phyloP scores from a whole-genome alignment of 2,797 vertebrate genomes.

The Cottoperca gobio region DNA sequence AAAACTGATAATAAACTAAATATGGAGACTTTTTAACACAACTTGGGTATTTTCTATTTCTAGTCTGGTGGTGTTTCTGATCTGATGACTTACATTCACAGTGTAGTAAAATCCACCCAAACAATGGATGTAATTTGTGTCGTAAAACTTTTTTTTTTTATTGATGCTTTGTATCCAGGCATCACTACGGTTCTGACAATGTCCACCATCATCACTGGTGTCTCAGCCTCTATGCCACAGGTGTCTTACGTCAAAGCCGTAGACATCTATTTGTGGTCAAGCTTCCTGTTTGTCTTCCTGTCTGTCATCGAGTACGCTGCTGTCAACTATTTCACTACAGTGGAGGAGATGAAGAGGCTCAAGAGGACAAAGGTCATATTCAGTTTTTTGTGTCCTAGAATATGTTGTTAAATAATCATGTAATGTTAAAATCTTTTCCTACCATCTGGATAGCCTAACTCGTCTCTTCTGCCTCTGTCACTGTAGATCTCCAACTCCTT shows the following conservation, averaged over 20 bases:
- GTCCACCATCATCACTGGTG: constrained; percentile 93
- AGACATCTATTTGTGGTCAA: constrained; percentile 93
- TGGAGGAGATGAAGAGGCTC: constrained; percentile 89
- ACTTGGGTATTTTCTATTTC: background rate
- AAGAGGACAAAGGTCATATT: constrained; percentile 86
- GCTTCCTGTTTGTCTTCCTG: constrained; percentile 94
- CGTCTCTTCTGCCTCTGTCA: constrained; percentile 49
- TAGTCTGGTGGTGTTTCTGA: background rate
- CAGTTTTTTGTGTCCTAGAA: background rate
- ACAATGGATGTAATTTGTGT: background rate
- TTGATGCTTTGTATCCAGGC: constrained; percentile 76
- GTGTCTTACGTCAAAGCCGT: constrained; percentile 95
- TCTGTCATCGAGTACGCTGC: constrained; percentile 93
- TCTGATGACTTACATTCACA: background rate
- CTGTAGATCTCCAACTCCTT: constrained; percentile 86
- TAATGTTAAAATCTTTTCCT: constrained; percentile 16
- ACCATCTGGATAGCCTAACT: constrained; percentile 26
- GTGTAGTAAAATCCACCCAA: background rate
- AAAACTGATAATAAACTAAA: background rate
- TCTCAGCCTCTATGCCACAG: constrained; percentile 93
- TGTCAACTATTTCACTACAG: constrained; percentile 93
- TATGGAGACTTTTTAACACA: background rate
- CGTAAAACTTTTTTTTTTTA: constrained; percentile 9
- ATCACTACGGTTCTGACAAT: constrained; percentile 94
- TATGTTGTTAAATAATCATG: constrained; percentile 16